A percentile compares a stretch with the other conserved stretches of the same genome.
phyloP scores from a whole-genome alignment of 92 coral and sea anemone species.

The Siderastrea radians region DNA sequence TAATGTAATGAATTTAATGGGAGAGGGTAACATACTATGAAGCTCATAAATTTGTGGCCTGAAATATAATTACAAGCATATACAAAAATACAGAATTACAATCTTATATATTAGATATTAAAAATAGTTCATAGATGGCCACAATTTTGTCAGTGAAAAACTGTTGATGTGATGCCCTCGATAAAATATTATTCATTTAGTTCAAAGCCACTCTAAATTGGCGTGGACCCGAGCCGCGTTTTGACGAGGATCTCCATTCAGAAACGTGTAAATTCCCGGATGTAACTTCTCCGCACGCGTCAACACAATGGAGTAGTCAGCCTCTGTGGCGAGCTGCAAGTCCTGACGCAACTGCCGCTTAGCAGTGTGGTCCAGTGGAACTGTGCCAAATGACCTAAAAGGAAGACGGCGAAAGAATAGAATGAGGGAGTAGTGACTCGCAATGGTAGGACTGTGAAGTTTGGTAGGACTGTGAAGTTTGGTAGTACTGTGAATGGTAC shows the following conservation, averaged over 20 bases:
- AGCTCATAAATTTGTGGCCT: no score
- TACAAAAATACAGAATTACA: no score
- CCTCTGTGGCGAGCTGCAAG: constrained; percentile 91
- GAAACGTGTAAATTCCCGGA: constrained; percentile 88
- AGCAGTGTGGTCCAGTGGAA: constrained; percentile 77
- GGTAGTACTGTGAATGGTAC: no score
- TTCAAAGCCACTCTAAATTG: constrained; percentile 71
- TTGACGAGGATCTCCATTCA: constrained; percentile 90
- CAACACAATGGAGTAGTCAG: constrained; percentile 87
- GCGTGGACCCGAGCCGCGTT: constrained; percentile 80
- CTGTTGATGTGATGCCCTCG: background rate
- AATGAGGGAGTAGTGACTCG: background rate
- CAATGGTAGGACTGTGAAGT: background rate
- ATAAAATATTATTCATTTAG: background rate
- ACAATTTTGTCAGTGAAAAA: no score
- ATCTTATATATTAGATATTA: no score
- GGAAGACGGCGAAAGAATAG: background rate
- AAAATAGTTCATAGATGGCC: no score
- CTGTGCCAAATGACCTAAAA: constrained; percentile 73
- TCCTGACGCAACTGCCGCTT: constrained; percentile 89
- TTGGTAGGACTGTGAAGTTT: background rate
- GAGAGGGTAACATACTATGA: no score
- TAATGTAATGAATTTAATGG: no score
- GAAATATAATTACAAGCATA: no score
- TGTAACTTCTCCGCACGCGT: constrained; percentile 94